Conservation (phyloP, 2,888 invertebrate species). For the Laothoe populi region DNA sequence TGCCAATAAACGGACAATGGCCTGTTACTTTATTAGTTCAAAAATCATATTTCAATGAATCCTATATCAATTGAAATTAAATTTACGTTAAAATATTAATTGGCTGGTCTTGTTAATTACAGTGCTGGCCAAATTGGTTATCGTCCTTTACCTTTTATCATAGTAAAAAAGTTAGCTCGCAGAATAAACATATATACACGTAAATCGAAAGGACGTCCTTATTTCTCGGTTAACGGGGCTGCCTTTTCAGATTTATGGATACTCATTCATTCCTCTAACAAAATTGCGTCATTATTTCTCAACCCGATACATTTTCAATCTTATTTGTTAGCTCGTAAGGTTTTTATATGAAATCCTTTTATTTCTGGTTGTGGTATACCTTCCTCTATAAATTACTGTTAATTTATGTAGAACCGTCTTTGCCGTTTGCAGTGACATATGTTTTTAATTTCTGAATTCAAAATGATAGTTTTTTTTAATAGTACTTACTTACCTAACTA, state of each 20-base stretch:
- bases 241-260: conserved; percentile 41
- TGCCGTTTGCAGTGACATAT: neutral
- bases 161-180: neutral
- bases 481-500: too few relatives aligned
- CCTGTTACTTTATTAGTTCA: too few relatives aligned
- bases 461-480: too few relatives aligned
- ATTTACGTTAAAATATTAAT: too few relatives aligned
- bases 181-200: conserved; percentile 6
- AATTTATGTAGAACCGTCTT: conserved; percentile 2
- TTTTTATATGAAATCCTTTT: conserved; percentile 28
- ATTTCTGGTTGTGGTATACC: conserved; percentile 26
- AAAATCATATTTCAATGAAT: too few relatives aligned
- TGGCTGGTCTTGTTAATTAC: too few relatives aligned
- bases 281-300: conserved; percentile 41
- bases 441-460: neutral
- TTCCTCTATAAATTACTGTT: conserved; percentile 16
- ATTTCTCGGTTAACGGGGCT: conserved; percentile 32
- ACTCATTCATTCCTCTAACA: conserved; percentile 41
- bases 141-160: too few relatives aligned
- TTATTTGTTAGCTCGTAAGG: conserved; percentile 18
- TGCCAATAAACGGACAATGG: too few relatives aligned
- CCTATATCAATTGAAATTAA: too few relatives aligned
- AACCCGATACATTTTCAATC: conserved; percentile 40
- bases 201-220: conserved; percentile 18
- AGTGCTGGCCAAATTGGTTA: too few relatives aligned